Evolutionary conservation across 30 jellyfish, hydroid and myxozoan species (phyloP), one percentile per base, ranked within the genome.

Genomic region (Euphysa ruthae): DNA sequence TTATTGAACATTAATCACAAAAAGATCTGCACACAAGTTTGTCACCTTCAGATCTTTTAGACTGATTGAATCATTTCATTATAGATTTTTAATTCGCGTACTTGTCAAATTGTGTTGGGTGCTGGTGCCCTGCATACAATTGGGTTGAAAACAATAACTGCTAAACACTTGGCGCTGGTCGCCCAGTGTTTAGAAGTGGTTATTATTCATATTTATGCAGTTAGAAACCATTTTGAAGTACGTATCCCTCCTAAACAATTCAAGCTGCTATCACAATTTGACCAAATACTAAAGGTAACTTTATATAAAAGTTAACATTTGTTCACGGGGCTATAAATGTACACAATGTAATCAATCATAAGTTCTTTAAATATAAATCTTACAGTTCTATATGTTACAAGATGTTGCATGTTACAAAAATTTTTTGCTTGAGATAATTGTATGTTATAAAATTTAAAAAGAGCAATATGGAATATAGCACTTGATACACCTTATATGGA

Each of bases 71-170:
- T 38, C 14, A 8, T 38, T 12, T 46, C 23, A n/a, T 43, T 33
- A 15, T 42, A 89, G 98, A 69, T 88, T 12, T 89, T 71, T 35
- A 89, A 89, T 63, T 89, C 98, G 1, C 83, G 98, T 13, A 20
- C 94, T 1, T 89, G 98, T 70, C 98, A 89, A 55, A 71, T 89
- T 20, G 98, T 89, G 23, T 83, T 89, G 85, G 98, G 98, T 6
- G 98, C 98, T 31, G 98, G 98, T 52, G 98, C 98, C 71, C 68
- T 89, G 60, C 94, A 89, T 69, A 71, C 91, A 5, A 92, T 89
- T 49, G 98, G 98, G 4, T 60, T 89, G 29, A 81, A 89, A 60
- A 89, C 94, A 15, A 89, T 89, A 27, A 89, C 98, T 6, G 95
- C 94, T 0, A 89, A 81, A 49, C 98, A 89, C 62, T 74, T 89